Evolutionary conservation across 1,140 invertebrate species (phyloP).

Genomic region (Drosophila tropicalis): DNA sequence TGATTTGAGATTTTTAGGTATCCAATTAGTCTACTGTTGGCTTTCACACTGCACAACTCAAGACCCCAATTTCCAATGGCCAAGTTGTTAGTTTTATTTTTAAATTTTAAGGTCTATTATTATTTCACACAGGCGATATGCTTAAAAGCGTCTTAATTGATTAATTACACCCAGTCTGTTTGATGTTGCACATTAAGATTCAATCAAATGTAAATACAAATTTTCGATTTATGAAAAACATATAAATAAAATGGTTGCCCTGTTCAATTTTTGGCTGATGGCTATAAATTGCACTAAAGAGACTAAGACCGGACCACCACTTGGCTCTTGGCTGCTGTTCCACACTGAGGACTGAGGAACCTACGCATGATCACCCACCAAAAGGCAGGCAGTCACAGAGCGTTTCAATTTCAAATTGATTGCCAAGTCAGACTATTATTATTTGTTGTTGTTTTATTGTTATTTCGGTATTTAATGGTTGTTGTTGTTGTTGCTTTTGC

Average conservation of each 20-base stretch:
- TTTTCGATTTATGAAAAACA: constrained; percentile 12
- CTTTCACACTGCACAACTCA: no score
- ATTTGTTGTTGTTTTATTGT: constrained; percentile 59
- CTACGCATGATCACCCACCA: constrained; percentile 57
- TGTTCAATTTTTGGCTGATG: constrained; percentile 2
- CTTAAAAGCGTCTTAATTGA: constrained; percentile 35
- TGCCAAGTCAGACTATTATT: constrained; percentile 70
- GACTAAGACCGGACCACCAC: background rate
- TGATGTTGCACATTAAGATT: constrained; percentile 66
- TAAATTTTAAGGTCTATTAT: background rate
- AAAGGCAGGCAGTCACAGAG: constrained; percentile 63
- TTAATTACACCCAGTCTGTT: constrained; percentile 25
- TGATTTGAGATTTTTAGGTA: no score
- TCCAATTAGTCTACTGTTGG: no score
- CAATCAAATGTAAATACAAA: constrained; percentile 55
- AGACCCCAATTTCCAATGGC: background rate
- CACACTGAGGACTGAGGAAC: constrained; percentile 29
- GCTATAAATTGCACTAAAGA: constrained; percentile 27
- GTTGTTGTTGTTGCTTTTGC: constrained; percentile 38
- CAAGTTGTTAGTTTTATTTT: background rate
- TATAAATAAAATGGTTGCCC: background rate
- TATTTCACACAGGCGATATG: constrained; percentile 51
- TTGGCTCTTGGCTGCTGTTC: constrained; percentile 19
- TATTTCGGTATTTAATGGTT: constrained; percentile 50
- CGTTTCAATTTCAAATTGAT: constrained; percentile 81